Evolutionary conservation across 2,113 vertebrate genomes (phyloP).

Genomic region (Saimiri boliviensis): DNA sequence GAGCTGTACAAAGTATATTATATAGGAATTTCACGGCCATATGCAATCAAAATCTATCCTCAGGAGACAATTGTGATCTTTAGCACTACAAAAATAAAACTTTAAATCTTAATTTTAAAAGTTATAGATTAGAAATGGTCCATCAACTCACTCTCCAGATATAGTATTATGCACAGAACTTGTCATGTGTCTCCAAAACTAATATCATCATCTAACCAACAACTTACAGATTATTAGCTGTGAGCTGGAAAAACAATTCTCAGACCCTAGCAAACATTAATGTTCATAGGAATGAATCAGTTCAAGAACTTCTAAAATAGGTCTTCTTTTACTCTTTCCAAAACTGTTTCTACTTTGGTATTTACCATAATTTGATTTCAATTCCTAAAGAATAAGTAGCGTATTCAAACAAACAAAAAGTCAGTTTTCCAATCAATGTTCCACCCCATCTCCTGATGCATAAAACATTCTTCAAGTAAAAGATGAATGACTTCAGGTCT

Average conservation of each 20-base stretch:
- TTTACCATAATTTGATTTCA: slow-evolving; percentile 23
- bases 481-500: not conserved
- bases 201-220: not conserved
- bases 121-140: not conserved
- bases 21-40: slow-evolving; percentile 20
- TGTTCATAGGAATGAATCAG: not conserved
- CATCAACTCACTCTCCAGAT: slow-evolving; percentile 23
- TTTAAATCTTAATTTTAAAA: not conserved
- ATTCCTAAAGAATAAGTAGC: not conserved
- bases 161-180: not conserved
- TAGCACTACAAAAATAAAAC: not conserved
- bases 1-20: not conserved
- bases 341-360: not conserved
- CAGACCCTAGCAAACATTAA: not conserved
- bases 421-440: slow-evolving; percentile 12
- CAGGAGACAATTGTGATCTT: not conserved
- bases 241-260: not conserved
- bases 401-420: not conserved
- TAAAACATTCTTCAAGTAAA: slow-evolving; percentile 22
- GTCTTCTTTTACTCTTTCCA: not conserved
- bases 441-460: not conserved
- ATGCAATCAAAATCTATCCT: not conserved
- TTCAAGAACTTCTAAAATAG: not conserved
- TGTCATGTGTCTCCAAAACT: not conserved
- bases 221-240: not conserved